A percentile compares a stretch with the other conserved stretches of the same genome.
phyloP scores from a whole-genome alignment of 2,888 invertebrate species.

The Biston stratarius region DNA sequence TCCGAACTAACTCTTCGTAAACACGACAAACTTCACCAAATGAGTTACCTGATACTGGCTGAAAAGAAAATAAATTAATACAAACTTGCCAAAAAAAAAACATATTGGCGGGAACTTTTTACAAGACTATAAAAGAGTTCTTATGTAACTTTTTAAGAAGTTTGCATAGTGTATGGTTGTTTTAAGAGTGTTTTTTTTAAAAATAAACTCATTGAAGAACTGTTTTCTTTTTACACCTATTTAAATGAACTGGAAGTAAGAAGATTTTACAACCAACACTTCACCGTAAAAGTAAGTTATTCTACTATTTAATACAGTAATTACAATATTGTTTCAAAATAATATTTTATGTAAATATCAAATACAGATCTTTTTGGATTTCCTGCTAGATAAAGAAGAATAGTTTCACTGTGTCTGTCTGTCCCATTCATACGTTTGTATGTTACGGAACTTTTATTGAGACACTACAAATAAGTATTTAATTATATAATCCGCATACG shows the following conservation, averaged over 20 bases:
- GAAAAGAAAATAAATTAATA: neutral
- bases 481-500: too few species aligned
- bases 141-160: constrained; percentile 11
- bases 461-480: too few species aligned
- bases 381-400: too few species aligned
- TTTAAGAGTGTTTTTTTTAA: neutral
- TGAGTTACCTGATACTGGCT: neutral
- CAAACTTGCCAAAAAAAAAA: neutral
- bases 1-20: constrained; percentile 35
- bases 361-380: too few species aligned
- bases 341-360: too few species aligned
- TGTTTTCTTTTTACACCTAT: neutral
- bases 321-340: neutral
- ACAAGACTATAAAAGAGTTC: constrained; percentile 8
- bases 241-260: neutral
- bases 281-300: constrained; percentile 18
- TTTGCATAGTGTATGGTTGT: constrained; percentile 25
- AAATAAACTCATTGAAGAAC: neutral
- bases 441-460: too few species aligned
- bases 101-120: neutral
- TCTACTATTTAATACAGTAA: neutral
- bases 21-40: constrained; percentile 50
- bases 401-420: too few species aligned
- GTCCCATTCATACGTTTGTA: too few species aligned
- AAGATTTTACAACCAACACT: constrained; percentile 9